phyloP scores from a whole-genome alignment of 1,140 invertebrate species.

The Brachystomella parvula region DNA sequence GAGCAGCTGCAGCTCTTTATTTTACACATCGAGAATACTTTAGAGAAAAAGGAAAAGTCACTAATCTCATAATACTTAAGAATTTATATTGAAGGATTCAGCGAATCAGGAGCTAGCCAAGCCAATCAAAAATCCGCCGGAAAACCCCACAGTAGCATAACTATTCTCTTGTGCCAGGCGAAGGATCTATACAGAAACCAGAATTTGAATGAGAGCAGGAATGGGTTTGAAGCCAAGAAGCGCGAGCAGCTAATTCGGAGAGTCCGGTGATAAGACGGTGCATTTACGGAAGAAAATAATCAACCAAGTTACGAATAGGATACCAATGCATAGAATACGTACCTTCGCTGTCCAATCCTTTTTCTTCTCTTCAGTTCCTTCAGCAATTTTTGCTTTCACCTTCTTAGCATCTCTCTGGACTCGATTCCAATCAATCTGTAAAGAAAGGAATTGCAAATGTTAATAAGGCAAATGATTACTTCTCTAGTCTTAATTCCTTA shows the following conservation, averaged over 20 bases:
- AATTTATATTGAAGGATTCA: background rate
- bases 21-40: background rate
- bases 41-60: background rate
- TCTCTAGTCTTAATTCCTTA: slow-evolving; percentile 32
- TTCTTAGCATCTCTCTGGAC: slow-evolving; percentile 72
- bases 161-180: slow-evolving; percentile 67
- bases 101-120: slow-evolving; percentile 52
- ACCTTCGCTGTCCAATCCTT: slow-evolving; percentile 70
- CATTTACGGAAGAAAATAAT: slow-evolving; percentile 16
- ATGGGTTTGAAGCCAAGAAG: slow-evolving; percentile 2
- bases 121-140: slow-evolving; percentile 76
- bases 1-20: too few relatives aligned
- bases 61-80: background rate
- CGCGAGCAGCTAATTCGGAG: background rate
- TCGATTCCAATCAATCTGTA: slow-evolving; percentile 71
- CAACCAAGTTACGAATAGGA: background rate
- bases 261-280: background rate
- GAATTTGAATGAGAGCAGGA: slow-evolving; percentile 25
- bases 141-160: slow-evolving; percentile 69
- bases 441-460: background rate
- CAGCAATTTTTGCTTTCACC: slow-evolving; percentile 68
- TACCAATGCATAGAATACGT: slow-evolving; percentile 36
- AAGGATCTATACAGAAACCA: slow-evolving; percentile 49
- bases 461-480: background rate
- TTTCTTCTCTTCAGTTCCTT: slow-evolving; percentile 54